Percentiles rank a stretch among this genome's conserved stretches.
Conservation (phyloP, 2,113 vertebrate species). For the Entelurus aequoreus region DNA sequence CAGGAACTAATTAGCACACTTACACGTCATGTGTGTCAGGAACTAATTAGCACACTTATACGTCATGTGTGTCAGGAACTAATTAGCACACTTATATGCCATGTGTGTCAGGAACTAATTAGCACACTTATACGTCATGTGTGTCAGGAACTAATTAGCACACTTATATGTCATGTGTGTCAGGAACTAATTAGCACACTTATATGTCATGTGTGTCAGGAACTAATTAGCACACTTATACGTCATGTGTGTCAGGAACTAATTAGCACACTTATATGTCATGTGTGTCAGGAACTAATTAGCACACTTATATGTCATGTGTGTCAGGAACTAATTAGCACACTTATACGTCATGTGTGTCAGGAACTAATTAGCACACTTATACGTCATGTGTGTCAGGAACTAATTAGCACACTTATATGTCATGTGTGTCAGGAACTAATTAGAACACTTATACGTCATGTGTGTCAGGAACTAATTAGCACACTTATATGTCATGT, state of each 20-base stretch:
- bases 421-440: conserved; percentile 8
- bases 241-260: conserved; percentile 6
- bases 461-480: conserved; percentile 23
- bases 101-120: conserved; percentile 23
- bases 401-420: conserved; percentile 19
- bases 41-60: conserved; percentile 19
- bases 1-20: conserved; percentile 26
- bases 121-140: not conserved
- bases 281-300: conserved; percentile 23
- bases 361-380: conserved; percentile 25
- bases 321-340: conserved; percentile 26
- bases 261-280: conserved; percentile 11
- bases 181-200: conserved; percentile 25
- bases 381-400: not conserved
- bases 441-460: conserved; percentile 10
- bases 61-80: conserved; percentile 6
- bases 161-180: not conserved
- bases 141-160: conserved; percentile 26
- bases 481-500: not conserved
- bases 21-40: not conserved
- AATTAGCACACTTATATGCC: conserved; percentile 10
- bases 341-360: not conserved
- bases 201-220: not conserved
- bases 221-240: conserved; percentile 19
- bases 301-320: not conserved